Percentiles rank a stretch among this genome's conserved stretches.
These are phyloP conservation scores for Plectrocnemia conspersa DNA, from an alignment of 1,140 invertebrate species.

Conservation along the genomic window DNA sequence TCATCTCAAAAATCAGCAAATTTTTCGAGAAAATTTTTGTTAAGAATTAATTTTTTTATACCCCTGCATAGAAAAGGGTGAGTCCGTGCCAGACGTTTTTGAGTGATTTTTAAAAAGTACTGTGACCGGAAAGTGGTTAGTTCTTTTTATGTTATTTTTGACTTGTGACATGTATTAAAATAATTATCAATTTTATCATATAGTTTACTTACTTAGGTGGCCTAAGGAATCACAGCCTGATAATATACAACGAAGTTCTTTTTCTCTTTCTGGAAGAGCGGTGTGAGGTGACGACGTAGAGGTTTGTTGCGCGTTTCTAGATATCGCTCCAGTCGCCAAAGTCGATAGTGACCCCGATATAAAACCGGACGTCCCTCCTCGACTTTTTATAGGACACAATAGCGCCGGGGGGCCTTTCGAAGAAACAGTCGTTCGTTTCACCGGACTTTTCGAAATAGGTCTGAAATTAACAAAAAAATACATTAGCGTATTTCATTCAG, in stretches of 20 bases:
- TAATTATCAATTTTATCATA: too few species aligned
- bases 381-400: conserved; percentile 31
- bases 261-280: conserved; percentile 57
- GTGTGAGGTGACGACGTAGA: conserved; percentile 28
- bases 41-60: too few species aligned
- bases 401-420: conserved; percentile 39
- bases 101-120: too few species aligned
- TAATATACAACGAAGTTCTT: conserved; percentile 77
- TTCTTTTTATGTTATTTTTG: too few species aligned
- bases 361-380: conserved; percentile 2
- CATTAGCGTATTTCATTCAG: neutral
- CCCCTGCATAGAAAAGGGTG: too few species aligned
- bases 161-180: too few species aligned
- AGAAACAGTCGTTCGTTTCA: conserved; percentile 53
- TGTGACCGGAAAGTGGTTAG: too few species aligned
- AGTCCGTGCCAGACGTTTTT: too few species aligned
- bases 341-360: neutral
- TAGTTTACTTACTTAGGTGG: conserved; percentile 68
- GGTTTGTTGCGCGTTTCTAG: conserved; percentile 27
- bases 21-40: too few species aligned
- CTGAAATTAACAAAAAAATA: conserved; percentile 32
- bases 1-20: too few species aligned
- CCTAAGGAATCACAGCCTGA: conserved; percentile 85
- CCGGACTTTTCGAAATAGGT: conserved; percentile 58
- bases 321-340: conserved; percentile 4